phyloP scores from a whole-genome alignment of 2,113 vertebrate genomes.

The Datnioides undecimradiatus region DNA sequence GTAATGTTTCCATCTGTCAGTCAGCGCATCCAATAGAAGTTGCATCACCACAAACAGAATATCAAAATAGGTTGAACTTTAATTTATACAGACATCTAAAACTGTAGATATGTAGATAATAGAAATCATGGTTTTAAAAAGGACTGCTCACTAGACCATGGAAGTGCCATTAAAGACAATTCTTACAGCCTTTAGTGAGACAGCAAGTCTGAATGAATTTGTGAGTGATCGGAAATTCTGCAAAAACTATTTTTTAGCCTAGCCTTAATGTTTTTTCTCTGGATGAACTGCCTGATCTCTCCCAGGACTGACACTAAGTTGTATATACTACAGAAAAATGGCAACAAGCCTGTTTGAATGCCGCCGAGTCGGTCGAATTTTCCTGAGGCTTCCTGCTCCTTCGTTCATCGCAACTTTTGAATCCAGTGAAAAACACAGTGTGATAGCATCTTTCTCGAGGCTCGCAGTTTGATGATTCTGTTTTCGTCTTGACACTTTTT shows the following conservation, averaged over 20 bases:
- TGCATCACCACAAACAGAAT: constrained; percentile 34
- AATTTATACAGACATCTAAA: constrained; percentile 67
- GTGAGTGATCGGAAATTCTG: constrained; percentile 59
- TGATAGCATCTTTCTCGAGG: constrained; percentile 18
- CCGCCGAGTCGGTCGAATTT: constrained; percentile 6
- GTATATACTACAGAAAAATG: constrained; percentile 56
- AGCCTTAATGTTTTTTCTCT: constrained; percentile 71
- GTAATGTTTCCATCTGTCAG: neutral
- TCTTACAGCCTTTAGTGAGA: constrained; percentile 76
- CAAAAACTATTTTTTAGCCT: constrained; percentile 66
- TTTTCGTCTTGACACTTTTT: constrained; percentile 10
- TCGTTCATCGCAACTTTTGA: constrained; percentile 32
- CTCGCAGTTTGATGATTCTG: constrained; percentile 37
- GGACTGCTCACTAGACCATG: constrained; percentile 74
- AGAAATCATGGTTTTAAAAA: constrained; percentile 65
- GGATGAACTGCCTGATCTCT: constrained; percentile 64
- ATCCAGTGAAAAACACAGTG: constrained; percentile 15
- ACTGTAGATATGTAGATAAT: constrained; percentile 79
- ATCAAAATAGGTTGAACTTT: constrained; percentile 61
- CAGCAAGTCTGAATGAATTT: constrained; percentile 66
- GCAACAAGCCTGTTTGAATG: constrained; percentile 41
- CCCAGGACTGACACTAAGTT: constrained; percentile 56
- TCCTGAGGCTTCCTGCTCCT: constrained; percentile 25
- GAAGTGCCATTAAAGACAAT: constrained; percentile 80
- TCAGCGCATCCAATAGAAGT: constrained; percentile 17